phyloP scores from a whole-genome alignment of 2,113 vertebrate genomes.

The Passerina amoena region DNA sequence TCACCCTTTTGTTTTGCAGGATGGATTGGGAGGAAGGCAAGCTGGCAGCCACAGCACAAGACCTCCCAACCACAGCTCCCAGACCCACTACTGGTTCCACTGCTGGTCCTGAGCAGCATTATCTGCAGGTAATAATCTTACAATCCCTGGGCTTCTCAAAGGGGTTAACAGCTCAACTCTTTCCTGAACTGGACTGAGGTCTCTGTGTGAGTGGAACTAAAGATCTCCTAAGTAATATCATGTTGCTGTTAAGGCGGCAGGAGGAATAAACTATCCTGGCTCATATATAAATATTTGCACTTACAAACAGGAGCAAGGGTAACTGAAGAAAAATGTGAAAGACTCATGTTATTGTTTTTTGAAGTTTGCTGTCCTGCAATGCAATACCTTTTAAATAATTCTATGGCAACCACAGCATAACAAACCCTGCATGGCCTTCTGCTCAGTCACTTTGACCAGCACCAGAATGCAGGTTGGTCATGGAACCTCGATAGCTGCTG shows the following conservation, averaged over 20 bases:
- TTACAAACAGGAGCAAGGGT: not conserved
- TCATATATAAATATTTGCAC: slow-evolving; percentile 38
- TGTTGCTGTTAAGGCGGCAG: not conserved
- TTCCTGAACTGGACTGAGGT: not conserved
- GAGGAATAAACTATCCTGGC: slow-evolving; percentile 35
- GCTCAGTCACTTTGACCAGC: not conserved
- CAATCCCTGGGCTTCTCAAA: not conserved
- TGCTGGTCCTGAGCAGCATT: not conserved
- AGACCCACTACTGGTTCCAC: not conserved
- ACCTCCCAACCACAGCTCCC: not conserved
- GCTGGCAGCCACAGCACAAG: not conserved
- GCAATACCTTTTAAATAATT: not conserved
- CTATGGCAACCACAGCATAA: not conserved
- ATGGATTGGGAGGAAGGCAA: not conserved
- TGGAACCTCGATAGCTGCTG: fast-evolving
- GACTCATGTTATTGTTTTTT: not conserved
- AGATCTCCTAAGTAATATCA: not conserved
- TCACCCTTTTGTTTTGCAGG: not conserved
- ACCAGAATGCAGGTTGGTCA: not conserved
- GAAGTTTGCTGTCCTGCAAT: not conserved
- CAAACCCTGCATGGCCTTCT: not conserved
- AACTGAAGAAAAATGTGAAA: slow-evolving; percentile 18
- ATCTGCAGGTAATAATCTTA: not conserved
- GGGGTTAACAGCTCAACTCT: not conserved
- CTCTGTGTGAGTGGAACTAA: not conserved